Evolutionary conservation across 2,888 invertebrate species (phyloP).

Genomic region (Mesoligia furuncula): DNA sequence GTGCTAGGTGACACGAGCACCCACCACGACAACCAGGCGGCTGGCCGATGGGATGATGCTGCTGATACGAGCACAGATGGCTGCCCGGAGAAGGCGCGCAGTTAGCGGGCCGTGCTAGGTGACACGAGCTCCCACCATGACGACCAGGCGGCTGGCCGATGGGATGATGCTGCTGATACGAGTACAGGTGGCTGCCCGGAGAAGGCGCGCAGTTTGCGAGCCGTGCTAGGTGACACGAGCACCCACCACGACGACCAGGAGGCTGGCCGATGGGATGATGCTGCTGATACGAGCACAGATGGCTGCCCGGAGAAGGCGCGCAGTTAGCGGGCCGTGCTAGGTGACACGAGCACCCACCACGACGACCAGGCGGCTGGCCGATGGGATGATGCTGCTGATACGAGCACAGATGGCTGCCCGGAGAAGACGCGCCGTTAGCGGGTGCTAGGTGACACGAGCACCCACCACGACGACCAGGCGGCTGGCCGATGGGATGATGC

Average conservation of each 20-base stretch:
- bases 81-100: not conserved
- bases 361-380: no score
- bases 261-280: not conserved
- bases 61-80: no score
- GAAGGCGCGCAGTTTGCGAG: not conserved
- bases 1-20: not conserved
- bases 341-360: no score
- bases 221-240: not conserved
- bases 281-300: not conserved
- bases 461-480: not conserved
- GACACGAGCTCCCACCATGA: no score
- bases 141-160: no score
- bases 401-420: not conserved
- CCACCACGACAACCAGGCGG: not conserved
- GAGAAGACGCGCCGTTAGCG: constrained; percentile 5
- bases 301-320: not conserved
- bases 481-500: not conserved
- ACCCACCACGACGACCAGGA: not conserved
- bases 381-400: no score
- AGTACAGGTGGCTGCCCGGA: not conserved
- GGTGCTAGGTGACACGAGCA: not conserved
- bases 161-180: not conserved
- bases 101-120: not conserved
- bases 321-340: not conserved
- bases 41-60: not conserved